Conservation (phyloP, 2,113 vertebrate species). For the Urocynchramus pylzowi region DNA sequence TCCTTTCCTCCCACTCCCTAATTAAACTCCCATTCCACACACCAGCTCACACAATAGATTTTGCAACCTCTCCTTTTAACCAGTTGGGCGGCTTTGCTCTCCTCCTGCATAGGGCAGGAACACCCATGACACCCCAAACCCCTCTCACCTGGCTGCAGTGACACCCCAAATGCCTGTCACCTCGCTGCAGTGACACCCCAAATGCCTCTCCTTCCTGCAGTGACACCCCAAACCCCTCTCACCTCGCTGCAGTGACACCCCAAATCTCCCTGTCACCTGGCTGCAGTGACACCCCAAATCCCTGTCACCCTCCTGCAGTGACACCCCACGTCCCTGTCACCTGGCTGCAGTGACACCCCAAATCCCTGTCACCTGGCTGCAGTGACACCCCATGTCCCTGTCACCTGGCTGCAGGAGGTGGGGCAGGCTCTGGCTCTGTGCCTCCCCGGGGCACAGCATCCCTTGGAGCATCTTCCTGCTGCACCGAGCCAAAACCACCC, state of each 20-base stretch:
- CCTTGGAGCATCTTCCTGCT: background rate
- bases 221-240: background rate
- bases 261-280: too few relatives aligned
- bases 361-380: background rate
- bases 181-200: too few relatives aligned
- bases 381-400: background rate
- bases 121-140: background rate
- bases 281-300: too few relatives aligned
- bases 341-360: background rate
- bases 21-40: background rate
- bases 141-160: too few relatives aligned
- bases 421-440: background rate
- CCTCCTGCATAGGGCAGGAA: rapidly evolving
- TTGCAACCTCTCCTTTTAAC: background rate
- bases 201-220: too few relatives aligned
- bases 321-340: too few relatives aligned
- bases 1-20: background rate
- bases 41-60: background rate
- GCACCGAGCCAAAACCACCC: background rate
- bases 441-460: background rate
- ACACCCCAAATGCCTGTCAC: too few relatives aligned
- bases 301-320: too few relatives aligned
- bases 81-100: background rate
- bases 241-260: too few relatives aligned
- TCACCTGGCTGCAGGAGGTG: background rate